Evolutionary conservation across 2,888 invertebrate genomes (phyloP).

Genomic region (Cheilosia impressa): DNA sequence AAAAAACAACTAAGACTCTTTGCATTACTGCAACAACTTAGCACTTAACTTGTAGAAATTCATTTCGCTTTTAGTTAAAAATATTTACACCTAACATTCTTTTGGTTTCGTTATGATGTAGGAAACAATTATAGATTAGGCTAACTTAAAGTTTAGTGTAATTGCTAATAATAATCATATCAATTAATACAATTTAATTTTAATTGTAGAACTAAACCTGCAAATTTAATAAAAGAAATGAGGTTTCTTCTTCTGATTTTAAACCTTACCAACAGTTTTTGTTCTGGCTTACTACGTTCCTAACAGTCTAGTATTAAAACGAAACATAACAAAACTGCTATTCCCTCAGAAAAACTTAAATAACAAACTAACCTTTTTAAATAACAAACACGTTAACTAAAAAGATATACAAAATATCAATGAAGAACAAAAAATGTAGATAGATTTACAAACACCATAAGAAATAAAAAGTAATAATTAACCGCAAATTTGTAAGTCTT

Average conservation of each 20-base stretch:
- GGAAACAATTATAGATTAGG: not conserved
- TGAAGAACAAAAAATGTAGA: slow-evolving; percentile 5
- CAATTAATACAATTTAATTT: slow-evolving; percentile 59
- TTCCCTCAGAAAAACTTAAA: slow-evolving; percentile 41
- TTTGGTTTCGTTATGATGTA: slow-evolving; percentile 12
- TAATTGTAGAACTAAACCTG: slow-evolving; percentile 37
- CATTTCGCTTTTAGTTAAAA: not conserved
- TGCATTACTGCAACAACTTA: slow-evolving; percentile 22
- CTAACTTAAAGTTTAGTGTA: slow-evolving; percentile 33
- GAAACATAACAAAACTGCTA: slow-evolving; percentile 30
- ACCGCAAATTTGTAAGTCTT: slow-evolving; percentile 31
- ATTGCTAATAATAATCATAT: slow-evolving; percentile 57
- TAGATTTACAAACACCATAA: slow-evolving; percentile 1
- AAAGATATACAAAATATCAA: slow-evolving; percentile 22
- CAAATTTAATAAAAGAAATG: slow-evolving; percentile 48
- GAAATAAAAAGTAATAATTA: slow-evolving; percentile 14
- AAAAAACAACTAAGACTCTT: slow-evolving; percentile 31
- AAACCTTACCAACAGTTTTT: slow-evolving; percentile 21
- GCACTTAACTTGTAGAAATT: not conserved
- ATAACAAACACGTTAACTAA: slow-evolving; percentile 11
- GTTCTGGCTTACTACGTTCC: slow-evolving; percentile 72
- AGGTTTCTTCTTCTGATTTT: slow-evolving; percentile 63
- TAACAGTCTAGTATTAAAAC: slow-evolving; percentile 55
- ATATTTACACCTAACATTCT: slow-evolving; percentile 22
- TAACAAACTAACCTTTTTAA: slow-evolving; percentile 20